Conservation (phyloP, 2,113 vertebrate genomes). For the Nipponia nippon region DNA sequence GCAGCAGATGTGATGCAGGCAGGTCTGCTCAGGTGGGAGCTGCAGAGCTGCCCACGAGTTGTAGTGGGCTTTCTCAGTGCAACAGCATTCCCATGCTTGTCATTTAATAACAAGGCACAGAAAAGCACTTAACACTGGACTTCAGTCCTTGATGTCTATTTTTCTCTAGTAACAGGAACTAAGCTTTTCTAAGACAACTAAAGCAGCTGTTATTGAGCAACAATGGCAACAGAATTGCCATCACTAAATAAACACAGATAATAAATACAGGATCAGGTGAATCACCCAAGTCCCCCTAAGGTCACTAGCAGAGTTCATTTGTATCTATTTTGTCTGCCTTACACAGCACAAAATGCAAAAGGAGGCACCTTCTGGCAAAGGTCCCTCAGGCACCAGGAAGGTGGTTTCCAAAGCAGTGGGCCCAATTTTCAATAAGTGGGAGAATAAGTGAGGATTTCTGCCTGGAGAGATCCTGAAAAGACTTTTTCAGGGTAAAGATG, state of each 20-base stretch:
- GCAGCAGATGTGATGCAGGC: background rate
- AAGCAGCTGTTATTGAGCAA: background rate
- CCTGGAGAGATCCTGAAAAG: background rate
- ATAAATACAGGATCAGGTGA: background rate
- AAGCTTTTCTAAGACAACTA: background rate
- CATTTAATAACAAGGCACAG: background rate
- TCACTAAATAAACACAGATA: background rate
- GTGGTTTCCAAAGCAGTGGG: background rate
- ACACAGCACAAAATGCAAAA: background rate
- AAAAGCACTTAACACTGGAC: background rate
- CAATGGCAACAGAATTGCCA: background rate
- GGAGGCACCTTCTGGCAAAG: background rate
- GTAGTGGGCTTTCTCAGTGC: background rate
- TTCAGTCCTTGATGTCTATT: background rate
- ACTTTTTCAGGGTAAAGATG: background rate
- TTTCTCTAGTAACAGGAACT: background rate
- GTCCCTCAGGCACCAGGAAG: background rate
- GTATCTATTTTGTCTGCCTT: background rate
- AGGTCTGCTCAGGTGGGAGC: background rate
- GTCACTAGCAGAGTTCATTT: background rate
- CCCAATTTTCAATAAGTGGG: background rate
- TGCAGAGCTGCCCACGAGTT: background rate
- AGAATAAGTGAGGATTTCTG: background rate
- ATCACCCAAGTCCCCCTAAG: background rate
- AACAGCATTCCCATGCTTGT: background rate